Evolutionary conservation across 2,797 vertebrate species (phyloP), one percentile per base, ranked within the genome.

Genomic region (Acomys russatus): DNA sequence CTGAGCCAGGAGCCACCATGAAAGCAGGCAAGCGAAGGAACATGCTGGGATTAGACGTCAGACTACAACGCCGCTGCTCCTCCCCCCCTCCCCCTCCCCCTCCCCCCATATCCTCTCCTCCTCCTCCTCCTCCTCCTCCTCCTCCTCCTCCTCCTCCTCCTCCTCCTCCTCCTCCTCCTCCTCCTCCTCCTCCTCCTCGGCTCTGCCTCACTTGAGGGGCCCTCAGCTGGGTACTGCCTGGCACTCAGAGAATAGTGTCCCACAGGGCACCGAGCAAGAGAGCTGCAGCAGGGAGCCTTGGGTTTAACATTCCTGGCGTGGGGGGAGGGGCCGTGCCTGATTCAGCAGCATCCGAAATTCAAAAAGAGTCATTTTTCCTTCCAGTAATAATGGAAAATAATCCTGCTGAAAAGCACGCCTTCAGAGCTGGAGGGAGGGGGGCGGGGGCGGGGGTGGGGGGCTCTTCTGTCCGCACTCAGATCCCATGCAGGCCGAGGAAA

Each of bases 361-460:
- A 74, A 74, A 74, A 74, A 95, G 80, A 80, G 28, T 73, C 35
- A 0, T 54, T 87, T 59, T 95, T 85, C 54, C 38, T 88, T 86
- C 54, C 33, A 79, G 74, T 4, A n/a, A 84, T 9, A 38, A 20
- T 68, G 88, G 94, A 91, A 88, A 94, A 76, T 3, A 92, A 82
- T 44, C n/a, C 82, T 25, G 44, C 68, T 73, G 86, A 64, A 85
- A 88, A 56, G 54, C 79, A 35, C 4, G 22, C 38, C 33, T 23
- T 54, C 80, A 12, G 90, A 30, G 85, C 84, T n/a, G 4, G 17
- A 35, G 86, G 25, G n/a, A 6, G 23, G 23, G 63, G 15, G 77
- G 1, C 1, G 17, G 44, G 44, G 44, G 44, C 44, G 44, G 44
- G 44, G 44, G 44, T 4, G 0, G 54, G 11, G 73, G 4, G 3